Conservation (phyloP, 2,888 invertebrate genomes). For the Noctua fimbriata region DNA sequence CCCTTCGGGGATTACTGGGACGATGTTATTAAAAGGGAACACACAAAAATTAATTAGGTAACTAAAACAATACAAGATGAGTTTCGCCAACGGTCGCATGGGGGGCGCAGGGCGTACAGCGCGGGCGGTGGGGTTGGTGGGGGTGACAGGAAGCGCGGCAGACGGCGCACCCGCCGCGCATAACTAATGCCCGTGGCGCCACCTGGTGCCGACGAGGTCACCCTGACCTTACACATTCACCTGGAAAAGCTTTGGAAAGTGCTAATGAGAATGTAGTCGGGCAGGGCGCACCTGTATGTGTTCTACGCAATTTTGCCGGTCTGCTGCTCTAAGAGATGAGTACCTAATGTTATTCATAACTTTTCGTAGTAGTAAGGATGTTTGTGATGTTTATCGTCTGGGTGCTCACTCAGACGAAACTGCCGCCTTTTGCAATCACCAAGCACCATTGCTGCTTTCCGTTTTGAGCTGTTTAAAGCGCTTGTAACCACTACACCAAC, state of each 20-base stretch:
- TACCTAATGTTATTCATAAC: neutral
- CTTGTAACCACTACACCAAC: no score
- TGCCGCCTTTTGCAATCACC: neutral
- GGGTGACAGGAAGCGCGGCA: constrained; percentile 79
- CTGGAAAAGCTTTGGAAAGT: constrained; percentile 65
- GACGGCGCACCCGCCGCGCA: constrained; percentile 81
- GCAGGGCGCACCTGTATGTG: neutral
- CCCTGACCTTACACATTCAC: constrained; percentile 67
- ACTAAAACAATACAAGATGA: constrained; percentile 52
- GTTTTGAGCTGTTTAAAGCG: neutral
- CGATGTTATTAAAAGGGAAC: neutral
- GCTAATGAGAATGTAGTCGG: constrained; percentile 20
- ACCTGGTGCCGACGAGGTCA: constrained; percentile 69
- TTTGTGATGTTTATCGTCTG: neutral
- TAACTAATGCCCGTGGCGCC: constrained; percentile 79
- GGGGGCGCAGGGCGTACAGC: constrained; percentile 41
- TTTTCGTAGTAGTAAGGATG: neutral
- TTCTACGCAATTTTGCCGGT: constrained; percentile 9
- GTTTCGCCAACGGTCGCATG: constrained; percentile 56
- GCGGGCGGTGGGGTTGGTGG: constrained; percentile 57
- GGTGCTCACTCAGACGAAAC: no score
- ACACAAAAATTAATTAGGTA: constrained; percentile 26
- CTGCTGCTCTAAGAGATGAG: neutral
- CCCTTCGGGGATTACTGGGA: neutral
- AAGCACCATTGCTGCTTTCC: neutral